phyloP scores from a whole-genome alignment of 1,140 invertebrate species.

The Drosophila jambulina region DNA sequence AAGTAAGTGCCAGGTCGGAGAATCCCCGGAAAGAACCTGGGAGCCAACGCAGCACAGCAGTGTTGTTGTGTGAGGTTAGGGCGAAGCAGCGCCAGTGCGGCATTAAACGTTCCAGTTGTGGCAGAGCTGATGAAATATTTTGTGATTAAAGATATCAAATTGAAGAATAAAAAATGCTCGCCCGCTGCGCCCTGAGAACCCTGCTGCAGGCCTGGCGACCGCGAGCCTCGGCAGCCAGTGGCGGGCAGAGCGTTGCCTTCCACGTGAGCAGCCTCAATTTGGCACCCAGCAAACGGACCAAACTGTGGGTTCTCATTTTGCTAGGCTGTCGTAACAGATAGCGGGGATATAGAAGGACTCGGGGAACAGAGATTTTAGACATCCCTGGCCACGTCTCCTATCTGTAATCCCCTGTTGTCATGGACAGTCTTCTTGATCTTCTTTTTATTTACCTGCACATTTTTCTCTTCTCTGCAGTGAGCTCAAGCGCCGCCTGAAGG shows the following conservation, averaged over 20 bases:
- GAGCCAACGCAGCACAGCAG: conserved; percentile 7
- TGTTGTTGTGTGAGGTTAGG: conserved; percentile 63
- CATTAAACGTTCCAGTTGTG: conserved; percentile 9
- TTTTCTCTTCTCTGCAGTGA: conserved; percentile 89
- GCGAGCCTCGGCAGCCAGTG: not conserved
- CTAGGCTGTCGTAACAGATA: conserved; percentile 5
- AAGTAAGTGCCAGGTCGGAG: conserved; percentile 66
- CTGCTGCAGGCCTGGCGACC: conserved; percentile 6
- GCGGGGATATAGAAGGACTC: not conserved
- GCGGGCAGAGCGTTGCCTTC: conserved; percentile 3
- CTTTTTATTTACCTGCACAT: not conserved
- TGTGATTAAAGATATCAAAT: not conserved
- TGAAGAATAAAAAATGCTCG: conserved; percentile 32
- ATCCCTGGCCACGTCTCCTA: not conserved
- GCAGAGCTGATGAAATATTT: conserved; percentile 12
- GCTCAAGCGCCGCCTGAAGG: conserved; percentile 95
- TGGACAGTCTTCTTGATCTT: not conserved
- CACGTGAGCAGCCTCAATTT: conserved; percentile 53
- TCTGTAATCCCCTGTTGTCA: not conserved
- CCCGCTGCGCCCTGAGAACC: conserved; percentile 29
- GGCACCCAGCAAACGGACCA: conserved; percentile 75
- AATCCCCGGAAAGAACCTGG: not conserved
- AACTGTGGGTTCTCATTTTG: conserved; percentile 66
- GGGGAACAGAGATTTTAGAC: not conserved
- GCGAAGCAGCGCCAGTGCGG: conserved; percentile 44